Evolutionary conservation across 2,888 invertebrate genomes (phyloP).

Genomic region (Seira ritae): DNA sequence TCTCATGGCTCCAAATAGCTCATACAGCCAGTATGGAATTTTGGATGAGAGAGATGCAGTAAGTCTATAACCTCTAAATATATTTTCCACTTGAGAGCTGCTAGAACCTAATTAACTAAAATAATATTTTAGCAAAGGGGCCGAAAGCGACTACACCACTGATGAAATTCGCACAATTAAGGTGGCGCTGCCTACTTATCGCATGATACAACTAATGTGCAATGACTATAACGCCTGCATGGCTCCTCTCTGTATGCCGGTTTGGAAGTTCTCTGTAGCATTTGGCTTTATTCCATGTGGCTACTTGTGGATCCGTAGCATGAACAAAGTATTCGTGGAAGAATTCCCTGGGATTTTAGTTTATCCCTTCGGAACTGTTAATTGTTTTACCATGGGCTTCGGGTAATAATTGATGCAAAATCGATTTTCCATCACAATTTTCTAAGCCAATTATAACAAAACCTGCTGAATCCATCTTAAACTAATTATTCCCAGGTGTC

Average conservation of each 20-base stretch:
- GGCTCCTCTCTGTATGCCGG: constrained; percentile 21
- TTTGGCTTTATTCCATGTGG: constrained; percentile 46
- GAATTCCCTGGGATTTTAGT: constrained; percentile 48
- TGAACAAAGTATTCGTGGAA: constrained; percentile 41
- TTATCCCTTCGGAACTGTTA: constrained; percentile 44
- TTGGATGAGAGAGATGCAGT: constrained; percentile 60
- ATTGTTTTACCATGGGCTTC: constrained; percentile 40
- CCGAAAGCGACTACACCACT: constrained; percentile 26
- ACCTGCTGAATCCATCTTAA: too few relatives aligned
- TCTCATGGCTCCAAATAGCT: constrained; percentile 44
- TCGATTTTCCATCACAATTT: not conserved
- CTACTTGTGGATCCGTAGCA: constrained; percentile 46
- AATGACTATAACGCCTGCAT: constrained; percentile 31
- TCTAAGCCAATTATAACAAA: too few relatives aligned
- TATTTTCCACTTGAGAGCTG: not conserved
- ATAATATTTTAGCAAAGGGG: constrained; percentile 29
- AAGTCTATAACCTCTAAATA: not conserved
- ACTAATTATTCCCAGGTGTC: constrained; percentile 10
- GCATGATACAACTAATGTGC: constrained; percentile 33
- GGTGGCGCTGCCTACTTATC: constrained; percentile 24
- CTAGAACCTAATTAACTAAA: too few relatives aligned
- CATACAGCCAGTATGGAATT: constrained; percentile 51
- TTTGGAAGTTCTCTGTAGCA: constrained; percentile 38
- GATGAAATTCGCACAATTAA: not conserved
- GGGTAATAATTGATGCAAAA: constrained; percentile 11